Evolutionary conservation across 2,888 invertebrate species (phyloP).

Genomic region (Hetaerina titia): DNA sequence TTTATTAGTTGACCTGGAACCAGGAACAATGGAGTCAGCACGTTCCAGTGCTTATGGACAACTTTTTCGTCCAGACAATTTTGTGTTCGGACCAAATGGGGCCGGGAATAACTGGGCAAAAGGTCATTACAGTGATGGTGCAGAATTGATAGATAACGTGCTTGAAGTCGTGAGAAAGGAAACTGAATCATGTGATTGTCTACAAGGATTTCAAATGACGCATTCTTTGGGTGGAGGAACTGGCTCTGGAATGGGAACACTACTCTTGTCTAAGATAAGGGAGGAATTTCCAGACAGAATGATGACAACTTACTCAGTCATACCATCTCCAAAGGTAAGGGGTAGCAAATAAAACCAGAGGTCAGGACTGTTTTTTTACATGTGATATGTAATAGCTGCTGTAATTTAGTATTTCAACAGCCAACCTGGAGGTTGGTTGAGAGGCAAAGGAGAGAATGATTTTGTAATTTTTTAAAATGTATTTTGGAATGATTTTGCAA

Average conservation of each 20-base stretch:
- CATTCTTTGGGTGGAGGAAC: slow-evolving; percentile 91
- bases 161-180: slow-evolving; percentile 91
- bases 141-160: slow-evolving; percentile 91
- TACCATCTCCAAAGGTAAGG: slow-evolving; percentile 87
- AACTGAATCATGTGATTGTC: slow-evolving; percentile 84
- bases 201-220: slow-evolving; percentile 84
- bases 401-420: no score
- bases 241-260: slow-evolving; percentile 90
- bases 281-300: slow-evolving; percentile 93
- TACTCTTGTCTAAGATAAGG: slow-evolving; percentile 88
- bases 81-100: slow-evolving; percentile 81
- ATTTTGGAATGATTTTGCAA: no score
- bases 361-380: no score
- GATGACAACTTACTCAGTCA: slow-evolving; percentile 89
- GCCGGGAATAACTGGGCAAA: slow-evolving; percentile 80
- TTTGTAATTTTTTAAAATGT: no score
- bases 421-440: no score
- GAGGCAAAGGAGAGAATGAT: no score
- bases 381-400: no score
- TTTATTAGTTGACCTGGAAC: slow-evolving; percentile 84
- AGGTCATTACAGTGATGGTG: slow-evolving; percentile 85
- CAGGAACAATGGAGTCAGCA: slow-evolving; percentile 86
- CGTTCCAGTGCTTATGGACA: slow-evolving; percentile 84
- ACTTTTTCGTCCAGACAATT: slow-evolving; percentile 85
- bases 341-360: slow-evolving; percentile 72